Conservation (phyloP, 2,797 vertebrate species). For the Acanthornis magna region DNA sequence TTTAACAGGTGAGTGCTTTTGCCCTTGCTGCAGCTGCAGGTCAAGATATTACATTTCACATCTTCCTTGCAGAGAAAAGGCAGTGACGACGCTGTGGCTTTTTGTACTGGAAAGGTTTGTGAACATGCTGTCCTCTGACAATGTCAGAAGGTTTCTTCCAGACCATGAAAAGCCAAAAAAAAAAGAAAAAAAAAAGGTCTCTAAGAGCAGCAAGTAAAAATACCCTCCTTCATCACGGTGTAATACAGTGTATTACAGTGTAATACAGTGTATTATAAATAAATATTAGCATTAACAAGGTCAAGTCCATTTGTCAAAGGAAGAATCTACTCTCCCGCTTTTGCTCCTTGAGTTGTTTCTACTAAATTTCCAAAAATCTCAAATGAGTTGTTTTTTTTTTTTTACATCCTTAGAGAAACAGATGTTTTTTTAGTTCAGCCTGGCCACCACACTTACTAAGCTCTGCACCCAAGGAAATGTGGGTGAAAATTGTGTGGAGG, state of each 20-base stretch:
- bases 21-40: constrained; percentile 31
- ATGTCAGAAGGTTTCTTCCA: not conserved
- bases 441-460: not conserved
- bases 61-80: constrained; percentile 10
- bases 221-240: not conserved
- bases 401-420: not conserved
- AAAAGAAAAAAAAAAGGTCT: too few relatives aligned
- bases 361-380: not conserved
- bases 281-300: not conserved
- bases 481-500: not conserved
- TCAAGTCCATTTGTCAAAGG: not conserved
- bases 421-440: not conserved
- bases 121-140: constrained; percentile 43
- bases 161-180: not conserved
- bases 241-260: not conserved
- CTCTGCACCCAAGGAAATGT: not conserved
- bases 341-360: not conserved
- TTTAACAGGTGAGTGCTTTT: constrained; percentile 2
- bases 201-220: not conserved
- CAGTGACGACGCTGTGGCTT: not conserved
- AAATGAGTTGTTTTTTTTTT: not conserved
- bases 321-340: not conserved
- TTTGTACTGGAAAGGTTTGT: constrained; percentile 31
- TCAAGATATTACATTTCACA: constrained; percentile 14
- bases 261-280: not conserved